phyloP scores from a whole-genome alignment of 2,888 invertebrate species.

The Phortica magna region DNA sequence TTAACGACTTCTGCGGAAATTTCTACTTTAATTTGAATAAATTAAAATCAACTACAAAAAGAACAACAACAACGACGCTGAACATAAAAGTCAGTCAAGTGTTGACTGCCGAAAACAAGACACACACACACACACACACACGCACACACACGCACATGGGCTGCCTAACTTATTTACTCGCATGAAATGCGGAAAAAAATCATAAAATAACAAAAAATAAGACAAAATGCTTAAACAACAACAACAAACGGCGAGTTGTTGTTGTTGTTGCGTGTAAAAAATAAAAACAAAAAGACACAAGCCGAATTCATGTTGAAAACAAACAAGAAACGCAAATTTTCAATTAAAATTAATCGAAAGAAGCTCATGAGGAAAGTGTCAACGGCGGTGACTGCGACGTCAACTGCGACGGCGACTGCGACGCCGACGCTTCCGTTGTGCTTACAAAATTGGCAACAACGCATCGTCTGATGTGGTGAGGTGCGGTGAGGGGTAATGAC shows the following conservation, averaged over 20 bases:
- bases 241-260: background rate
- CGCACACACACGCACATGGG: too few relatives aligned
- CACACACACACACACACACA: background rate
- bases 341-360: slow-evolving; percentile 17
- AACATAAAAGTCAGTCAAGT: background rate
- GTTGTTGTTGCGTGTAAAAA: background rate
- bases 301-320: background rate
- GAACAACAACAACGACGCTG: slow-evolving; percentile 30
- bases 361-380: background rate
- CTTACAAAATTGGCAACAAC: too few relatives aligned
- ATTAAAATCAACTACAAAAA: slow-evolving; percentile 57
- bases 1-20: slow-evolving; percentile 61
- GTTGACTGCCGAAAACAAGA: background rate
- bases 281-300: background rate
- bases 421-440: too few relatives aligned
- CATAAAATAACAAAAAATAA: background rate
- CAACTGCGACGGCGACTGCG: background rate
- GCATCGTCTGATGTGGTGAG: too few relatives aligned
- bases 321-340: slow-evolving; percentile 10
- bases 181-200: background rate
- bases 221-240: background rate
- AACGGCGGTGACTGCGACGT: background rate
- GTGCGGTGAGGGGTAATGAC: too few relatives aligned
- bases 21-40: slow-evolving; percentile 52
- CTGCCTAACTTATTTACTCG: too few relatives aligned